Percentiles rank a stretch among this genome's conserved stretches.
Conservation (phyloP, 2,888 invertebrate genomes). For the Therioaphis trifolii region DNA sequence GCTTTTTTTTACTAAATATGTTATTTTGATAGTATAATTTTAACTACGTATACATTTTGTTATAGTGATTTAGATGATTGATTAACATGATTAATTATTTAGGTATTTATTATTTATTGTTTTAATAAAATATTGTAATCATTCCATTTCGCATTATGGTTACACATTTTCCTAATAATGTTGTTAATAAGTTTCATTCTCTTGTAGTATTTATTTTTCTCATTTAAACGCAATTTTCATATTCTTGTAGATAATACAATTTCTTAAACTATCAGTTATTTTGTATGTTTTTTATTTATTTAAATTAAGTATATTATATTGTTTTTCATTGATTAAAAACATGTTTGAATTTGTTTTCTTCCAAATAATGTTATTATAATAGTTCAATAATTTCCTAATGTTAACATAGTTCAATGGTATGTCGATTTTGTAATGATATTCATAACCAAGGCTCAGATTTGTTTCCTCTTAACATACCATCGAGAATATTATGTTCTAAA, state of each 20-base stretch:
- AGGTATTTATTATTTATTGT: neutral
- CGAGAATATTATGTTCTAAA: no score
- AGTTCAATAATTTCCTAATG: no score
- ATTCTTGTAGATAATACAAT: slow-evolving; percentile 4
- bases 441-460: no score
- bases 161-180: neutral
- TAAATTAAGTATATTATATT: slow-evolving; percentile 31
- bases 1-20: slow-evolving; percentile 32
- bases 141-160: slow-evolving; percentile 16
- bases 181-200: slow-evolving; percentile 9
- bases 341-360: neutral
- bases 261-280: slow-evolving; percentile 28
- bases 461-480: no score
- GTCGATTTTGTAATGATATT: no score
- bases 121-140: slow-evolving; percentile 13
- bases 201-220: slow-evolving; percentile 22
- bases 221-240: neutral
- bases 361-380: no score
- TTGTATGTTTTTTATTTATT: slow-evolving; percentile 30
- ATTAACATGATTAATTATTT: slow-evolving; percentile 2
- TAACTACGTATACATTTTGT: slow-evolving; percentile 14
- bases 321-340: slow-evolving; percentile 23
- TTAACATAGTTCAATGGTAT: no score
- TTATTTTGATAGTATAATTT: neutral
- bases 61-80: neutral